Evolutionary conservation across 2,888 invertebrate genomes (phyloP).

Genomic region (Hypercompe scribonia): DNA sequence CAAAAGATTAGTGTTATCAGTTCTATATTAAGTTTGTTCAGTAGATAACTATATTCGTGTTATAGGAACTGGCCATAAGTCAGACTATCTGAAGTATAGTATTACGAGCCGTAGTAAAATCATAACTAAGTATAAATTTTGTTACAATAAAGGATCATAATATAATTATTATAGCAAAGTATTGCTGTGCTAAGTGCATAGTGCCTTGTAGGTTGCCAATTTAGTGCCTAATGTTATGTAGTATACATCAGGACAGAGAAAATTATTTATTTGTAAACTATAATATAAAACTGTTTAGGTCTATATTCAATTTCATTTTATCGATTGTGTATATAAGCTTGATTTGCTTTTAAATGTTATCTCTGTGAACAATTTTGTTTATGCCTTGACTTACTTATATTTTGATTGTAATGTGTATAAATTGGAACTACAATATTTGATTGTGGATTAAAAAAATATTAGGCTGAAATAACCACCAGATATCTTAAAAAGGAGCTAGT

Average conservation of each 20-base stretch:
- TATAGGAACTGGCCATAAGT: slow-evolving; percentile 6
- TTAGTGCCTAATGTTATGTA: slow-evolving; percentile 85
- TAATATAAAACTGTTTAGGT: slow-evolving; percentile 31
- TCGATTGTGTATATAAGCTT: slow-evolving; percentile 38
- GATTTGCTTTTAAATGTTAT: slow-evolving; percentile 27
- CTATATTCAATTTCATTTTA: slow-evolving; percentile 27
- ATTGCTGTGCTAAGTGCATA: slow-evolving; percentile 86
- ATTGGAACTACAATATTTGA: slow-evolving; percentile 45
- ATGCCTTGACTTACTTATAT: slow-evolving; percentile 22
- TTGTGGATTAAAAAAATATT: slow-evolving; percentile 62
- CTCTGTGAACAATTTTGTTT: slow-evolving; percentile 22
- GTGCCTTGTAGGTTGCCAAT: slow-evolving; percentile 88
- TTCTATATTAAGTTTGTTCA: too few species aligned
- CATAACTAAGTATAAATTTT: slow-evolving; percentile 57
- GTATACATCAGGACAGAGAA: slow-evolving; percentile 64
- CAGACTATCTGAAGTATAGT: slow-evolving; percentile 37
- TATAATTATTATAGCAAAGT: slow-evolving; percentile 71
- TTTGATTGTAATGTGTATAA: slow-evolving; percentile 19
- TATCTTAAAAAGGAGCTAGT: slow-evolving; percentile 75
- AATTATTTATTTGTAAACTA: slow-evolving; percentile 58
- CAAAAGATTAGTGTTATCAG: background rate
- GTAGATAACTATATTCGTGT: slow-evolving; percentile 3
- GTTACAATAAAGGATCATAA: slow-evolving; percentile 65
- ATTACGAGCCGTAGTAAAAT: slow-evolving; percentile 54
- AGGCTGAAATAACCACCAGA: slow-evolving; percentile 79